Evolutionary conservation across 2,888 invertebrate species (phyloP).

Genomic region (Patella caerulea): DNA sequence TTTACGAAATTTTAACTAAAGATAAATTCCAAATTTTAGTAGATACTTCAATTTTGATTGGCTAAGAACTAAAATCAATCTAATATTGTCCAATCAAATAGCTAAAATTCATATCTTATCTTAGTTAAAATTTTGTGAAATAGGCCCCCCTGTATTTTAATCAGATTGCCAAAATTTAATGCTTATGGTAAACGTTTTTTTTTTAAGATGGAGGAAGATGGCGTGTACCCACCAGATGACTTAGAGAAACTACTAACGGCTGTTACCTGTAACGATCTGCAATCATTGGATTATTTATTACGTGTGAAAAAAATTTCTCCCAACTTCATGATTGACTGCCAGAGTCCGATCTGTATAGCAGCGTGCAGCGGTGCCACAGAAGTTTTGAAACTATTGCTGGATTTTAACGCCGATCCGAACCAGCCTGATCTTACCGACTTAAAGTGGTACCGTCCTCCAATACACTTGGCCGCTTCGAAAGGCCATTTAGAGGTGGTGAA

Average conservation of each 20-base stretch:
- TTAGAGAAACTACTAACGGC: slow-evolving; percentile 14
- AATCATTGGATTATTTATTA: slow-evolving; percentile 11
- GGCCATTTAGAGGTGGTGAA: slow-evolving; percentile 49
- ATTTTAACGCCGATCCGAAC: slow-evolving; percentile 51
- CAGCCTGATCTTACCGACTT: slow-evolving; percentile 46
- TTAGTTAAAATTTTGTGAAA: too few relatives aligned
- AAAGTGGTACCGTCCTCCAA: slow-evolving; percentile 58
- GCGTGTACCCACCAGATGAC: slow-evolving; percentile 6
- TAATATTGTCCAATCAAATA: too few relatives aligned
- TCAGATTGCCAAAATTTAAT: too few relatives aligned
- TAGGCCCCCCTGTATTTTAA: too few relatives aligned
- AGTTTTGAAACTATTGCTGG: slow-evolving; percentile 52
- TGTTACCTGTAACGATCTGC: slow-evolving; percentile 13
- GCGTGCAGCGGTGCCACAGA: slow-evolving; percentile 46
- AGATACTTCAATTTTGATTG: too few relatives aligned
- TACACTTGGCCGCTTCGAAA: slow-evolving; percentile 61
- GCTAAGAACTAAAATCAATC: too few relatives aligned
- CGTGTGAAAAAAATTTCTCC: slow-evolving; percentile 43
- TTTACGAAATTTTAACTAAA: too few relatives aligned
- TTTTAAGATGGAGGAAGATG: too few relatives aligned
- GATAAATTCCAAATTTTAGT: too few relatives aligned
- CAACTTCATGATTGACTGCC: slow-evolving; percentile 45
- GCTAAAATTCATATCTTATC: too few relatives aligned
- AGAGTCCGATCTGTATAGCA: slow-evolving; percentile 52
- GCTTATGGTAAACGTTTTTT: too few relatives aligned